Evolutionary conservation across 2,888 invertebrate genomes (phyloP), one percentile per base, ranked within the genome.

Genomic region (Beris chalybata): DNA sequence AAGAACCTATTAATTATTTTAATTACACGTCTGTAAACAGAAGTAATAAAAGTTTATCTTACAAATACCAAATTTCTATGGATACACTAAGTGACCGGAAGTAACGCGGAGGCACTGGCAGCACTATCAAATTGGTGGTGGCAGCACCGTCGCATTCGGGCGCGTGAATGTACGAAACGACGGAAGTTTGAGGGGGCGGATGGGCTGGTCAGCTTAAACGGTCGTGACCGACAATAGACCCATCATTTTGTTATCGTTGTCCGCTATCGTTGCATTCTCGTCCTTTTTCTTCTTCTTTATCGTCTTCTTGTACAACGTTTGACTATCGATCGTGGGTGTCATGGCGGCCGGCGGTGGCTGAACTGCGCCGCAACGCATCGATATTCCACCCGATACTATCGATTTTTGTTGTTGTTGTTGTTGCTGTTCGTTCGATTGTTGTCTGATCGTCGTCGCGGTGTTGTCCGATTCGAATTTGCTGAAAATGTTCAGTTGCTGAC

Each of bases 201-300:
- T n/a, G n/a, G n/a, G n/a, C n/a, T n/a, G n/a, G n/a, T n/a, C n/a
- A n/a, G n/a, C 22, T 79, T 82, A 85, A 70, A 85, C 84, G 12
- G 84, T 85, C 43, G 84, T 85, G 44, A 84, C 84, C 57, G 84
- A 84, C 50, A 85, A 76, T 31, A 86, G 79, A 67, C 85, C 86
- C 77, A 84, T 82, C 79, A 86, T 82, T 77, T 87, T 87, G 59
- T 80, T 79, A 67, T 78, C 78, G 58, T 76, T 73, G 44, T 64
- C 65, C 13, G 7, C 22, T 43, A 13, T 52, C 6, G 48, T 30
- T 7, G 43, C 7, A 13, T 53, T 52, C 9, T 63, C 61, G n/a
- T 63, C 61, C 32, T 52, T 50, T 12, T 38, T 50, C 55, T 44
- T 70, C 9, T 66, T 65, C 61, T 63, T 66, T 15, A 58, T 47